These are phyloP conservation scores for Lepidotrigona ventralis DNA, from an alignment of 1,140 invertebrate species.

Conservation along the genomic window DNA sequence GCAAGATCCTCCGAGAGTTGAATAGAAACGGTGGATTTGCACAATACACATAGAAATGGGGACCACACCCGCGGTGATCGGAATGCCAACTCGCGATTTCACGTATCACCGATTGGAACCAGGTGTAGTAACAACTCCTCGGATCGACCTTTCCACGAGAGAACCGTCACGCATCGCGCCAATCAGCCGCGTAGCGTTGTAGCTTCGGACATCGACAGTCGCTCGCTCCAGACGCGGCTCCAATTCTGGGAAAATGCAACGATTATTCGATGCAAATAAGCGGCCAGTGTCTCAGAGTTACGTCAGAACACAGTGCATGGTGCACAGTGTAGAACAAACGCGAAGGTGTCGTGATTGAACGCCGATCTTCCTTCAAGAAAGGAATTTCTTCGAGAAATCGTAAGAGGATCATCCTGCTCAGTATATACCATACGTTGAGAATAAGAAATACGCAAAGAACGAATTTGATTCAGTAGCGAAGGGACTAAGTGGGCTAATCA, in stretches of 20 bases:
- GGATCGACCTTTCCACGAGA: conserved; percentile 48
- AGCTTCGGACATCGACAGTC: conserved; percentile 54
- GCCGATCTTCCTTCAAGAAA: background rate
- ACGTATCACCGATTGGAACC: conserved; percentile 27
- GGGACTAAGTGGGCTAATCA: background rate
- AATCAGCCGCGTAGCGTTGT: conserved; percentile 38
- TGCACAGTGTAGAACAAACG: background rate
- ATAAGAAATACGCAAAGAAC: too few species aligned
- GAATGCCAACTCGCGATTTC: conserved; percentile 38
- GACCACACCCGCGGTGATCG: conserved; percentile 37
- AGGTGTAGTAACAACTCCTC: conserved; percentile 17
- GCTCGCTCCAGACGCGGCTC: too few species aligned
- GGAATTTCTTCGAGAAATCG: background rate
- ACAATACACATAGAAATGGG: background rate
- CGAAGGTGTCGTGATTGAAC: background rate
- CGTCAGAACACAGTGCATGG: conserved; percentile 43
- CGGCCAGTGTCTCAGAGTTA: conserved; percentile 47
- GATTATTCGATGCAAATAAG: conserved; percentile 69
- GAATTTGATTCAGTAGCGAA: too few species aligned
- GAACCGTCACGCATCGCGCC: conserved; percentile 49
- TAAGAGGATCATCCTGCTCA: background rate
- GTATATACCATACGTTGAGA: too few species aligned
- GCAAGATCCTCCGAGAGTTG: background rate
- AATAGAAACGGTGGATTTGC: background rate
- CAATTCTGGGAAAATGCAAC: conserved; percentile 61